These are phyloP conservation scores for Ceratothoa steindachneri DNA, from an alignment of 2,888 invertebrate species.

Conservation along the genomic window DNA sequence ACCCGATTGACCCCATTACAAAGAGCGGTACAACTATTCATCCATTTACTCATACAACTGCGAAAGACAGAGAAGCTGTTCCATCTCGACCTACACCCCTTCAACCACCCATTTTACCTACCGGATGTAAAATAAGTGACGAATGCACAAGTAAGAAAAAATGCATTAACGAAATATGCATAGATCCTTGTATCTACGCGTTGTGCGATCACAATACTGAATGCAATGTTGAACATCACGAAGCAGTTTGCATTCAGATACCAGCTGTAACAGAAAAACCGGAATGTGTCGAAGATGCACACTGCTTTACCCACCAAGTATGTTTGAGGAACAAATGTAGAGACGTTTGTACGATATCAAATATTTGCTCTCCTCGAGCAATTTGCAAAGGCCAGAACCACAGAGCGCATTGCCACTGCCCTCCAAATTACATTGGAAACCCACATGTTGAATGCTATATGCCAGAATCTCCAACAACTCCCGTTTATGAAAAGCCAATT, in stretches of 20 bases:
- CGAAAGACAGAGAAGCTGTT: background rate
- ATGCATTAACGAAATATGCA: slow-evolving; percentile 49
- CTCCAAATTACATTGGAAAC: slow-evolving; percentile 51
- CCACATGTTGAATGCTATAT: slow-evolving; percentile 47
- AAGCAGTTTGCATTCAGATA: slow-evolving; percentile 33
- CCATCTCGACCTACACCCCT: background rate
- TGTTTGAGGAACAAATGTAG: slow-evolving; percentile 73
- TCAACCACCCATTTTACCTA: slow-evolving; percentile 12
- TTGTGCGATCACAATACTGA: slow-evolving; percentile 50
- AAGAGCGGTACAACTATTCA: slow-evolving; percentile 4
- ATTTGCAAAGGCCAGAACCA: slow-evolving; percentile 65
- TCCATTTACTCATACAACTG: background rate
- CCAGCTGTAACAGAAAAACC: slow-evolving; percentile 60
- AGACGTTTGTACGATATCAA: slow-evolving; percentile 55
- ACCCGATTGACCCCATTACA: slow-evolving; percentile 17
- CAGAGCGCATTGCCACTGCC: slow-evolving; percentile 60
- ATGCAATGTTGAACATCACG: slow-evolving; percentile 36
- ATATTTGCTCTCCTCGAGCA: slow-evolving; percentile 66
- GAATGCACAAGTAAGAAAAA: slow-evolving; percentile 40
- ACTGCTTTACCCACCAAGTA: slow-evolving; percentile 65
- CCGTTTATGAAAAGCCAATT: slow-evolving; percentile 17
- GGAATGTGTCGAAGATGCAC: slow-evolving; percentile 37
- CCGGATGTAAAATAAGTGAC: slow-evolving; percentile 53
- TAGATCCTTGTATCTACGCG: slow-evolving; percentile 50
- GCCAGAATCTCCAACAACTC: slow-evolving; percentile 33